Base-by-base conservation (phyloP, 2,113 vertebrate species). In the Pachycephala philippinensis region DNA sequence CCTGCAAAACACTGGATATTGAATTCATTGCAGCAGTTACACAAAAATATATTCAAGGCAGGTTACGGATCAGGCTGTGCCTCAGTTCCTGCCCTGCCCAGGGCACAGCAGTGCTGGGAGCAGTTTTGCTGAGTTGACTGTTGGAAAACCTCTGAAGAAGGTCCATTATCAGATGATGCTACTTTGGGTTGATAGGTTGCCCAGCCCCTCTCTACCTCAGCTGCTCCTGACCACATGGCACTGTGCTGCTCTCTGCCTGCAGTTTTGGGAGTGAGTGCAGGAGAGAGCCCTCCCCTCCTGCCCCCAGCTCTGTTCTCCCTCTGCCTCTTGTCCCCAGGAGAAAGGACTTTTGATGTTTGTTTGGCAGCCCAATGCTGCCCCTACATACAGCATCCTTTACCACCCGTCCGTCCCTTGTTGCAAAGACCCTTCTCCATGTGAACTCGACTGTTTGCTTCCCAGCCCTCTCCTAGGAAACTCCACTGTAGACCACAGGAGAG, bases 171-270 rank as follows among this genome's bases (percentile, higher is more conserved):
- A 53, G 40, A 74, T 47, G 50, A 15, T 66, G 33, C 27, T 83
- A 0, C 1, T 87, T 63, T 39, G 49, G 24, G 33, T 6, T 49
- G 31, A 23, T 44, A 17, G 13, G 10, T 59, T 63, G 21, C 31
- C 13, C 7, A 19, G 17, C 13, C 13, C 4, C 3, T 72, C 72
- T 16, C 27, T 53, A 10, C 27, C 31, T 31, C 39, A 28, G 15
- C 40, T 59, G 4, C 30, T 59, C 1, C 19, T 0, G 9, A 40
- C 15, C 0, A 0, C 22, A 40, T 28, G 31, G 22, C 0, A 0
- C 11, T 60, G 53, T 60, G 37, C 40, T 56, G 27, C 24, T 52
- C 5, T 66, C 61, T 74, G n/a, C 39, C 13, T 54, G 18, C 24
- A 33, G 27, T 65, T 92, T 65, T 60, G 26, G 47, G 23, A 72